These are phyloP conservation scores for Syrmaticus mikado DNA, from an alignment of 2,113 vertebrate species.

Conservation along the genomic window DNA sequence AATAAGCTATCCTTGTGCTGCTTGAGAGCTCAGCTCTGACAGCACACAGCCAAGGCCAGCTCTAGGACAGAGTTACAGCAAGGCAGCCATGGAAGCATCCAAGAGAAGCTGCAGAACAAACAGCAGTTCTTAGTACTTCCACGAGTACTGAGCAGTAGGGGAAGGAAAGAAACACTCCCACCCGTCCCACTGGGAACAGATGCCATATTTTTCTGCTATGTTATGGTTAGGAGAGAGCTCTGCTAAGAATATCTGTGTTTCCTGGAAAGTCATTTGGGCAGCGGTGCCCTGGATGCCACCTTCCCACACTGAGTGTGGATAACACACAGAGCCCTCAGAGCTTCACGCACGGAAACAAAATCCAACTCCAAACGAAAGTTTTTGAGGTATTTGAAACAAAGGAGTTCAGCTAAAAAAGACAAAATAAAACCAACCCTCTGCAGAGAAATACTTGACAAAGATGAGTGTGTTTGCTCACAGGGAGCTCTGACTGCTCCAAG, in stretches of 20 bases:
- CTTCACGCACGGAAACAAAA: accelerated
- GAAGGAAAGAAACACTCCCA: background rate
- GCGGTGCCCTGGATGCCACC: background rate
- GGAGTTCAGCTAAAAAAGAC: too few species aligned
- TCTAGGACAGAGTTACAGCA: accelerated
- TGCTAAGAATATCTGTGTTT: accelerated
- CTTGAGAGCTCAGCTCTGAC: accelerated
- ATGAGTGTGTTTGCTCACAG: background rate
- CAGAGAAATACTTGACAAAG: background rate
- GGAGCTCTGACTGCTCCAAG: background rate
- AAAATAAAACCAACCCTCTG: background rate
- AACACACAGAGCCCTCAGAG: background rate
- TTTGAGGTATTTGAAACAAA: background rate
- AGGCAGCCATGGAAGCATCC: background rate
- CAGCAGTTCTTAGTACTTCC: background rate
- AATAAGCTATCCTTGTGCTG: background rate
- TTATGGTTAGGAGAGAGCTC: background rate
- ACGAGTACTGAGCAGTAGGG: background rate
- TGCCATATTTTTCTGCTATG: background rate
- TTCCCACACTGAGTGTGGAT: background rate
- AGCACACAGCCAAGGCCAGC: background rate
- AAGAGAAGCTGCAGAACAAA: background rate
- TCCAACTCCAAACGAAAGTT: accelerated
- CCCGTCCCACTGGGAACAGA: accelerated
- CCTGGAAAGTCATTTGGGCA: background rate